Evolutionary conservation across 2,797 vertebrate species (phyloP), one percentile per base, ranked within the genome.

Genomic region (Enteromius anoplus): DNA sequence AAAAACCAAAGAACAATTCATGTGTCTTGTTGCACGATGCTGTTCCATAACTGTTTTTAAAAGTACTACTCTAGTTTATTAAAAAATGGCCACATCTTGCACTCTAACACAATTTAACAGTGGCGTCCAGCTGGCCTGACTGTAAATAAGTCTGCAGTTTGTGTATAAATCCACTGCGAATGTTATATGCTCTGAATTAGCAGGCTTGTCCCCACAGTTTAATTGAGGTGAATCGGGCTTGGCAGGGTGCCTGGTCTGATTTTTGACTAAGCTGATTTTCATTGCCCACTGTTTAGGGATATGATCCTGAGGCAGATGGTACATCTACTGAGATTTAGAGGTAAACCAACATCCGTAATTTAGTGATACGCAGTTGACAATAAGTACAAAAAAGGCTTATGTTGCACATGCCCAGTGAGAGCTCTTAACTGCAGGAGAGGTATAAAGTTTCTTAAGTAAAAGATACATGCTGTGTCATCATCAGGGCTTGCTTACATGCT

Each of bases 211-310:
- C 47, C 65, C 34, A 23, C 75, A 69, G 86, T 88, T 89, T 89
- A 77, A 89, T 66, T 87, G 66, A 49, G 66, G 83, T 65, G 85
- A 88, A 83, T 76, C 42, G 62, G 82, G 78, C 64, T 83, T 86
- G 84, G 80, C 58, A 42, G 72, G 32, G 66, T 32, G 69, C 81
- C 87, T 84, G 77, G 83, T 86, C 87, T 86, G 85, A 90, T 84
- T 78, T 84, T 77, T 78, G 75, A 85, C 80, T 89, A 91, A 91
- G 87, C 86, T 80, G 87, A 82, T 89, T 76, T 80, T 87, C 79
- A 85, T 78, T 86, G 87, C 78, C 58, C 87, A 86, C 81, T 87
- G 76, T 87, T 87, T 71, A 82, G 47, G 87, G 76, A 72, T 80
- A 55, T 75, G 78, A 78, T 77, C 69, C 58, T n/a, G 42, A 81